Percentiles rank a stretch among this genome's conserved stretches.
These are phyloP conservation scores for Vespertilio murinus DNA, from an alignment of 2,797 vertebrate genomes.

Conservation along the genomic window DNA sequence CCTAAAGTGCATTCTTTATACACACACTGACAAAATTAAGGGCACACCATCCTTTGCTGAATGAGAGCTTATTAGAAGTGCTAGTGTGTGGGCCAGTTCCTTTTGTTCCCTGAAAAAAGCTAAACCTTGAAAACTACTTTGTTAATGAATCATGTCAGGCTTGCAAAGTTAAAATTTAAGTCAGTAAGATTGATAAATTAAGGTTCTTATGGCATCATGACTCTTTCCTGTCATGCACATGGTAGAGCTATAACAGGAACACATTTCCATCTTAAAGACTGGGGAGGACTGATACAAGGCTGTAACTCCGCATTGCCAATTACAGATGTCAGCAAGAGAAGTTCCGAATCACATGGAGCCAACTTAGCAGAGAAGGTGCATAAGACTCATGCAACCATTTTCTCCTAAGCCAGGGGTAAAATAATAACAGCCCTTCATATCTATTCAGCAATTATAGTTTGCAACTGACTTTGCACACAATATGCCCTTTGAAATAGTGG, in stretches of 20 bases:
- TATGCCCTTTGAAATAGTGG: not conserved
- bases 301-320: not conserved
- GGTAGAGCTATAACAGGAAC: not conserved
- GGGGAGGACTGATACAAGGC: not conserved
- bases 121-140: slow-evolving; percentile 38
- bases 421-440: not conserved
- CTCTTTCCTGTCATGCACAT: slow-evolving; percentile 42
- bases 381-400: not conserved
- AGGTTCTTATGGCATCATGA: slow-evolving; percentile 17
- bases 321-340: slow-evolving; percentile 14
- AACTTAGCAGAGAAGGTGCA: not conserved
- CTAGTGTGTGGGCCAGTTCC: slow-evolving; percentile 14
- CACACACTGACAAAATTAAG: slow-evolving; percentile 45
- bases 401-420: not conserved
- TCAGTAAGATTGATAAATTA: slow-evolving; percentile 53
- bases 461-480: not conserved
- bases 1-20: slow-evolving; percentile 5
- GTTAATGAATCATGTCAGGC: slow-evolving; percentile 59
- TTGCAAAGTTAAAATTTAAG: slow-evolving; percentile 55
- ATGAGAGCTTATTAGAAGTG: slow-evolving; percentile 53
- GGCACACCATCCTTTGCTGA: slow-evolving; percentile 42
- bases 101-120: slow-evolving; percentile 61
- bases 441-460: not conserved
- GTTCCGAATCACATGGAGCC: not conserved
- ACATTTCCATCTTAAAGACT: slow-evolving; percentile 9